A percentile compares a stretch with the other conserved stretches of the same genome.
Evolutionary conservation across 1,140 invertebrate genomes (phyloP).

Genomic region (Bathynomus jamesi): DNA sequence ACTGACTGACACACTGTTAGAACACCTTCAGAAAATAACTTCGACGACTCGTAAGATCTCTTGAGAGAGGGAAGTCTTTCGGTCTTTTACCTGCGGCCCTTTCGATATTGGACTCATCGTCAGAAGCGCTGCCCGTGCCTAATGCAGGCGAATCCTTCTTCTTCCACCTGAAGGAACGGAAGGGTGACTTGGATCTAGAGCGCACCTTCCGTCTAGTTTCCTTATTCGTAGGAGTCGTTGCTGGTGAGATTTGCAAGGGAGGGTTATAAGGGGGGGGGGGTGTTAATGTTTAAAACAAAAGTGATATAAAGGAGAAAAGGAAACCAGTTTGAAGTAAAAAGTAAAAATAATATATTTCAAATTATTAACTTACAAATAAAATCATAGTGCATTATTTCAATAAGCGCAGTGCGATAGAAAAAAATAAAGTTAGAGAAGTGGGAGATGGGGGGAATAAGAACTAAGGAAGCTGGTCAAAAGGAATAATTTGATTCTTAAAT

Average conservation of each 20-base stretch:
- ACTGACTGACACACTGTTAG: no score
- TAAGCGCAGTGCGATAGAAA: no score
- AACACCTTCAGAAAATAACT: no score
- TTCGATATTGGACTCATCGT: slow-evolving; percentile 62
- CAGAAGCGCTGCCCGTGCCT: slow-evolving; percentile 55
- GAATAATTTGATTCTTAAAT: no score
- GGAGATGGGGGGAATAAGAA: no score
- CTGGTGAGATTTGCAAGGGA: slow-evolving; percentile 2
- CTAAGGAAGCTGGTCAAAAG: no score
- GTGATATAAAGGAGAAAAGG: background rate
- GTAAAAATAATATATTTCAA: background rate
- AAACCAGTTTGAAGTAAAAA: background rate
- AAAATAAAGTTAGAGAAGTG: no score
- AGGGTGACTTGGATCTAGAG: slow-evolving; percentile 77
- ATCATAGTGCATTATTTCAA: no score
- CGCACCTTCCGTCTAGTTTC: slow-evolving; percentile 57
- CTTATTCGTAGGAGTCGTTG: slow-evolving; percentile 12
- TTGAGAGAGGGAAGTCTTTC: background rate
- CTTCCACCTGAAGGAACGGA: slow-evolving; percentile 84
- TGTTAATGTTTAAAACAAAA: background rate
- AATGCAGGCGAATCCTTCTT: slow-evolving; percentile 45
- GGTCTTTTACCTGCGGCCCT: slow-evolving; percentile 46
- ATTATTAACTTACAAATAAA: no score
- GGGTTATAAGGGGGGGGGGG: background rate
- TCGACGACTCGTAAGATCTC: no score